These are phyloP conservation scores for Mormyrus hasselquistii DNA, from an alignment of 2,797 vertebrate genomes.

Conservation along the genomic window DNA sequence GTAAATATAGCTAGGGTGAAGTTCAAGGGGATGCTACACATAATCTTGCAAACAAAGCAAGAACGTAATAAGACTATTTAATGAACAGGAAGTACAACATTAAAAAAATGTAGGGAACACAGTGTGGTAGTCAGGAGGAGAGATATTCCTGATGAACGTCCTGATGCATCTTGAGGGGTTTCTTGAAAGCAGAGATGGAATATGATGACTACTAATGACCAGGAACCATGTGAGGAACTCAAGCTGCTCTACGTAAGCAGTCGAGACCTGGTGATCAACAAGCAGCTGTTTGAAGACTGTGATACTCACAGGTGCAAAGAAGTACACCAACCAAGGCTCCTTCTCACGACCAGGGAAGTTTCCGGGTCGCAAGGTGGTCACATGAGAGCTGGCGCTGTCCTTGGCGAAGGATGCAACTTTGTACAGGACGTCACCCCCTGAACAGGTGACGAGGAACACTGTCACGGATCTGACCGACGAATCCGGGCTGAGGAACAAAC, in stretches of 20 bases:
- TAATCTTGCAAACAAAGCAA: background rate
- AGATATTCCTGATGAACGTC: background rate
- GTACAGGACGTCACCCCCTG: slow-evolving; percentile 87
- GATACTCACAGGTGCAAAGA: slow-evolving; percentile 86
- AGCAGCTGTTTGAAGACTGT: background rate
- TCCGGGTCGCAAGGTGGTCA: slow-evolving; percentile 83
- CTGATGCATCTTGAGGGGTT: background rate
- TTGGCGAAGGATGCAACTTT: slow-evolving; percentile 88
- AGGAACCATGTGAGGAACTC: background rate
- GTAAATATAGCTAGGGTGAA: background rate
- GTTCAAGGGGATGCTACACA: background rate
- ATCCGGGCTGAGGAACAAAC: background rate
- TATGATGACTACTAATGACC: background rate
- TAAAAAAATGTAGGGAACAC: background rate
- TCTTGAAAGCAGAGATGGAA: background rate
- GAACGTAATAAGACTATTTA: background rate
- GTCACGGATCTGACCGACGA: background rate
- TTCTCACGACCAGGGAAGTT: slow-evolving; percentile 88
- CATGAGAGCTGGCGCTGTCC: slow-evolving; percentile 86
- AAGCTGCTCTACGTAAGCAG: background rate
- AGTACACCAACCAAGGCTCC: slow-evolving; percentile 94
- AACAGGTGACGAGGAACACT: slow-evolving; percentile 28
- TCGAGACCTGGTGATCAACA: background rate
- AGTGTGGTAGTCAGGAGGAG: background rate
- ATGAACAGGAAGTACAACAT: background rate